phyloP scores from a whole-genome alignment of 2,113 vertebrate species.

The Dascyllus trimaculatus region DNA sequence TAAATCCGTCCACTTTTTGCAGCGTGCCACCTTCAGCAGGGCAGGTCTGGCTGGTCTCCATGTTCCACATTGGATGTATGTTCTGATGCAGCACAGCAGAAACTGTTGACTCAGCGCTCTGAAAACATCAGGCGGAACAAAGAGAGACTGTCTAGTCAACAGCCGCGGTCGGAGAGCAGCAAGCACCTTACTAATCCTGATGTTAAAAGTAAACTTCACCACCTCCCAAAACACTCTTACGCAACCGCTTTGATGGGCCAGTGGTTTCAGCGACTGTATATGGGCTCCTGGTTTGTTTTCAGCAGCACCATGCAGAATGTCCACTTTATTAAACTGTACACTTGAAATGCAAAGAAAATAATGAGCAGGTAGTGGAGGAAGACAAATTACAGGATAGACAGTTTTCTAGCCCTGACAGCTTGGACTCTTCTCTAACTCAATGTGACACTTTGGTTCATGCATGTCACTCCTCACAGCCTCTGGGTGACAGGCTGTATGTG shows the following conservation, averaged over 20 bases:
- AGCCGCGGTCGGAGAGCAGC: conserved; percentile 57
- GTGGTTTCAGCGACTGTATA: not conserved
- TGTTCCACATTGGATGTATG: conserved; percentile 69
- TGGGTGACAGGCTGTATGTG: conserved; percentile 56
- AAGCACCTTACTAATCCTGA: conserved; percentile 69
- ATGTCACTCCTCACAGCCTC: conserved; percentile 62
- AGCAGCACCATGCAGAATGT: not conserved
- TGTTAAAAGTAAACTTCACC: conserved; percentile 64
- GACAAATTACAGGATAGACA: conserved; percentile 26
- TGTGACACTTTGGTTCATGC: conserved; percentile 63
- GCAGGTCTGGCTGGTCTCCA: conserved; percentile 63
- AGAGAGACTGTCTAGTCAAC: conserved; percentile 75
- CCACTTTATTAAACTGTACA: conserved; percentile 24
- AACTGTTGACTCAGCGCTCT: conserved; percentile 78
- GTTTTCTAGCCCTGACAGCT: conserved; percentile 51
- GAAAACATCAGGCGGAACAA: conserved; percentile 76
- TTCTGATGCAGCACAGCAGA: conserved; percentile 71
- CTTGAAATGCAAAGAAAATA: conserved; percentile 35
- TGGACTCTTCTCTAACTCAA: conserved; percentile 58
- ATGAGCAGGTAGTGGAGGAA: conserved; percentile 42
- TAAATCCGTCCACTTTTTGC: conserved; percentile 35
- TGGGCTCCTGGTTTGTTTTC: conserved; percentile 36
- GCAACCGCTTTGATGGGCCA: conserved; percentile 39
- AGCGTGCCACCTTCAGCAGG: conserved; percentile 34
- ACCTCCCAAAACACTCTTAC: conserved; percentile 65